Percentiles rank a stretch among this genome's conserved stretches.
Evolutionary conservation across 2,888 invertebrate genomes (phyloP).

Genomic region (Xanthorhoe spadicearia): DNA sequence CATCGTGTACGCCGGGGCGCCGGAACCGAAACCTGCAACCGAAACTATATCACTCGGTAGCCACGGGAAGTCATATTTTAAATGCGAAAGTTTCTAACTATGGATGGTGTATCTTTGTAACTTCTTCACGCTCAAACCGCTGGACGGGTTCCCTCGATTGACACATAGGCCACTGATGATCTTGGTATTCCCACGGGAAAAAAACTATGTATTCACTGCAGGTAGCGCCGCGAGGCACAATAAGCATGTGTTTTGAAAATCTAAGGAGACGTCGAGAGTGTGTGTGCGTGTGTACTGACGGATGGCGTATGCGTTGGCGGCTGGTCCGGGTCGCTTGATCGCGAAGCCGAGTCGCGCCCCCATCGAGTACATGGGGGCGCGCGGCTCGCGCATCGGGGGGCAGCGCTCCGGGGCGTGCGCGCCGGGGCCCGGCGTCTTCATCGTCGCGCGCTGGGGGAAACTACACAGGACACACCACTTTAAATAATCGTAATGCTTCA

Average conservation of each 20-base stretch:
- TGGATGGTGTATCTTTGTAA: too few species aligned
- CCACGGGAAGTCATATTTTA: not conserved
- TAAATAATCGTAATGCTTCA: too few species aligned
- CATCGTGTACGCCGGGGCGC: slow-evolving; percentile 75
- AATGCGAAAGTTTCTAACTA: too few species aligned
- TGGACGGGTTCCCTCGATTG: too few species aligned
- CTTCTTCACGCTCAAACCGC: too few species aligned
- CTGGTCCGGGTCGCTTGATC: slow-evolving; percentile 81
- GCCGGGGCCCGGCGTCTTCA: slow-evolving; percentile 86
- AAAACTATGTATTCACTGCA: too few species aligned
- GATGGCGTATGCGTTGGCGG: slow-evolving; percentile 85
- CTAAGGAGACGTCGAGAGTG: not conserved
- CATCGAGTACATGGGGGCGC: slow-evolving; percentile 86
- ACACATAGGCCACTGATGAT: too few species aligned
- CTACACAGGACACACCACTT: slow-evolving; percentile 43
- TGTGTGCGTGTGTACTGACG: slow-evolving; percentile 41
- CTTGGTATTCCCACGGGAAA: too few species aligned
- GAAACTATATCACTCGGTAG: not conserved
- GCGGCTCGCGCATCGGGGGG: slow-evolving; percentile 77
- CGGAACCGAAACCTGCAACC: slow-evolving; percentile 66
- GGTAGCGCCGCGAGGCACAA: too few species aligned
- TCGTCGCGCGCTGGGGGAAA: slow-evolving; percentile 52
- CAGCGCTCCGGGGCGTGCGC: slow-evolving; percentile 86
- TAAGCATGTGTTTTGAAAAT: too few species aligned
- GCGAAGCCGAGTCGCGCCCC: slow-evolving; percentile 74